Evolutionary conservation across 2,797 vertebrate genomes (phyloP).

Genomic region (Argentina silus): DNA sequence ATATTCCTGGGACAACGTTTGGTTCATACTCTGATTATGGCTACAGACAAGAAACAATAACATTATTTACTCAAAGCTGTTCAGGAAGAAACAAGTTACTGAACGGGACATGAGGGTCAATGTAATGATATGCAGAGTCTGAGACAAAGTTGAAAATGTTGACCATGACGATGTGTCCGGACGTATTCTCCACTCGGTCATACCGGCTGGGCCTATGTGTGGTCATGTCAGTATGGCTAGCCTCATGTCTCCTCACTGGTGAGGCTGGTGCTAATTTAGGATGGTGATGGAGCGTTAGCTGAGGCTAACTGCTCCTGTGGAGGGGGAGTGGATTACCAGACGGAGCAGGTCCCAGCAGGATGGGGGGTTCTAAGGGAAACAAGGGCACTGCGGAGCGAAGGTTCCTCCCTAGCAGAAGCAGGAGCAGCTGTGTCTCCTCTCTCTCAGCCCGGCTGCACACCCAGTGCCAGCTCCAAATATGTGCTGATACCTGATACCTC

Average conservation of each 20-base stretch:
- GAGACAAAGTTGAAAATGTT: too few species aligned
- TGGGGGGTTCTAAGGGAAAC: not conserved
- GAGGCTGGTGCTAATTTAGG: not conserved
- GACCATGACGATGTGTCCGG: too few species aligned
- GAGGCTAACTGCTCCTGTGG: not conserved
- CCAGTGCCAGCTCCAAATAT: slow-evolving; percentile 36
- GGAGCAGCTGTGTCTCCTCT: slow-evolving; percentile 23
- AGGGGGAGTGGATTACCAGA: not conserved
- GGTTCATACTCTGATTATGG: not conserved
- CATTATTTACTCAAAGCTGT: too few species aligned
- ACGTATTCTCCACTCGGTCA: too few species aligned
- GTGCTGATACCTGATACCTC: slow-evolving; percentile 36
- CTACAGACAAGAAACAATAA: not conserved
- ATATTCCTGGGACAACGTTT: not conserved
- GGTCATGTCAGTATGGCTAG: not conserved
- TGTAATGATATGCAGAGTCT: too few species aligned
- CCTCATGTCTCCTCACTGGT: not conserved
- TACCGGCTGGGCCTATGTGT: too few species aligned
- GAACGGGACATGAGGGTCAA: too few species aligned
- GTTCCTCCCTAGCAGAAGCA: not conserved
- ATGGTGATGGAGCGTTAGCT: not conserved
- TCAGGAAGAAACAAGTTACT: too few species aligned
- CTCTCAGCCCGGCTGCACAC: slow-evolving; percentile 25
- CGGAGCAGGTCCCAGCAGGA: not conserved
- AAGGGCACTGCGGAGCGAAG: not conserved